Evolutionary conservation across 2,113 vertebrate species (phyloP).

Genomic region (Malurus cyaneus): DNA sequence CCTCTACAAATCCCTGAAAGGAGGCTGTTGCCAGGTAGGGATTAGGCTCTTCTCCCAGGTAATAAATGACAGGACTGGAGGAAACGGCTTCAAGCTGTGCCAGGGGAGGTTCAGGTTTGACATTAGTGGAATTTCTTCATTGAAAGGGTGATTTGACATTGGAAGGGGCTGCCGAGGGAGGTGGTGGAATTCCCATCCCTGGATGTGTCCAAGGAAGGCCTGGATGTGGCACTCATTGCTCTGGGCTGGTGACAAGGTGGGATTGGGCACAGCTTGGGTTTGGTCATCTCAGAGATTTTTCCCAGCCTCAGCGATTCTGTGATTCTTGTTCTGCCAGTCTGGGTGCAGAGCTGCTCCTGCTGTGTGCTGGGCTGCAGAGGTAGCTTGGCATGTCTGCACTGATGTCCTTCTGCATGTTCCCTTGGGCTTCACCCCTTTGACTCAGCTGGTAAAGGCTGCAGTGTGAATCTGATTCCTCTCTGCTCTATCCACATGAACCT

Average conservation of each 20-base stretch:
- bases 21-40: not conserved
- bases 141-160: rapidly evolving
- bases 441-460: not conserved
- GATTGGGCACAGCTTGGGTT: rapidly evolving
- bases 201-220: not conserved
- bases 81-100: not conserved
- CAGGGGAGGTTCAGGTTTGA: not conserved
- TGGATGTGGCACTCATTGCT: not conserved
- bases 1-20: not conserved
- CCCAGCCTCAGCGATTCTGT: not conserved
- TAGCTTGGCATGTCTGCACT: not conserved
- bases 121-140: not conserved
- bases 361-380: not conserved
- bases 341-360: not conserved
- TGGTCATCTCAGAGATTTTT: not conserved
- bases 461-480: rapidly evolving
- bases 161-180: not conserved
- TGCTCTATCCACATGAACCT: rapidly evolving
- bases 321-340: not conserved
- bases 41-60: not conserved
- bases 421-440: not conserved
- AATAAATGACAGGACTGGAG: not conserved
- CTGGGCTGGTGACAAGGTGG: not conserved
- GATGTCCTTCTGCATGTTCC: not conserved
- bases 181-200: not conserved